Conservation (phyloP, 2,113 vertebrate species). For the Micromys minutus region DNA sequence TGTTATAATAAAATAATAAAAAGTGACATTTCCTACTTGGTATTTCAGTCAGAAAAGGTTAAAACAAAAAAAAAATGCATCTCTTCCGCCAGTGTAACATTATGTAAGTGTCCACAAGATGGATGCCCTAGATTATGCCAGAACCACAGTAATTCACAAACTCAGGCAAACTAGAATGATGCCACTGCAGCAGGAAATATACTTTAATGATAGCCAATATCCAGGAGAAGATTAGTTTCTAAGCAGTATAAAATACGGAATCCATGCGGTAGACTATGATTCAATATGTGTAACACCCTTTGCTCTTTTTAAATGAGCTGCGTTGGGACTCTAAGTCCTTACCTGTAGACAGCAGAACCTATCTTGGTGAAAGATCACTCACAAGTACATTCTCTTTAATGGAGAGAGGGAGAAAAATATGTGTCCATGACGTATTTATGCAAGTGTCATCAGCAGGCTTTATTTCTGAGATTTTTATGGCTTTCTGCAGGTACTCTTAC, state of each 20-base stretch:
- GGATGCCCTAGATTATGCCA: neutral
- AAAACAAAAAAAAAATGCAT: neutral
- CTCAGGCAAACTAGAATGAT: neutral
- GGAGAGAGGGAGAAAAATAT: neutral
- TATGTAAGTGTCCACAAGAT: neutral
- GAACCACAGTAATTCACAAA: neutral
- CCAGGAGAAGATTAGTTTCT: neutral
- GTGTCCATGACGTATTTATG: neutral
- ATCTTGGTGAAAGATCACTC: neutral
- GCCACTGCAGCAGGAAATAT: neutral
- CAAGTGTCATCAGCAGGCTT: neutral
- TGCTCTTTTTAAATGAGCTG: neutral
- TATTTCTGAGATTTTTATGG: neutral
- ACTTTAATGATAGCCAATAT: neutral
- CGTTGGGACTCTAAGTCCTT: neutral
- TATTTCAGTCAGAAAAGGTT: constrained; percentile 40
- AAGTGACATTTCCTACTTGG: neutral
- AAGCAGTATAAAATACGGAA: neutral
- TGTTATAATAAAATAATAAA: neutral
- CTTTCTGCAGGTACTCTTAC: neutral
- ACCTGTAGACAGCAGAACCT: neutral
- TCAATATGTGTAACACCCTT: neutral
- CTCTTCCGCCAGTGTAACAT: neutral
- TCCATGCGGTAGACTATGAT: neutral
- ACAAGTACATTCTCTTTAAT: neutral